phyloP scores from a whole-genome alignment of 2,888 invertebrate species.

The Serrognathus titanus region DNA sequence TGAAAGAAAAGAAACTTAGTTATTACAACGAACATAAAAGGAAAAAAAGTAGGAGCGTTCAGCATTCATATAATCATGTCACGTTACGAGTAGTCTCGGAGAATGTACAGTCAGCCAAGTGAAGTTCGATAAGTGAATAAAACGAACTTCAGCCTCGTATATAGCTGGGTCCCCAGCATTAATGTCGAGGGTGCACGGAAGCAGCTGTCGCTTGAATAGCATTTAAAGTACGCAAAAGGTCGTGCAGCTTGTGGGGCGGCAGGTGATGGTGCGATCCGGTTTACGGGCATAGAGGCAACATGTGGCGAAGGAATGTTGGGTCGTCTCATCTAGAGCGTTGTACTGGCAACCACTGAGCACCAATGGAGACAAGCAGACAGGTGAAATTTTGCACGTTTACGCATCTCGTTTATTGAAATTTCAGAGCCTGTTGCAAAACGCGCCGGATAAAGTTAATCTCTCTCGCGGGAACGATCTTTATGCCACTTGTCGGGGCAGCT shows the following conservation, averaged over 20 bases:
- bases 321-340: not conserved
- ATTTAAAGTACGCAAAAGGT: constrained; percentile 34
- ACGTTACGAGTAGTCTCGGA: constrained; percentile 17
- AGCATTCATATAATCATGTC: constrained; percentile 20
- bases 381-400: constrained; percentile 21
- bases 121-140: constrained; percentile 4
- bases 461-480: no score
- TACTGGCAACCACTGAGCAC: constrained; percentile 18
- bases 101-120: constrained; percentile 21
- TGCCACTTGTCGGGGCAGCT: no score
- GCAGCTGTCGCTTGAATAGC: constrained; percentile 35
- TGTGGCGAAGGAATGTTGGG: constrained; percentile 31
- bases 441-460: no score
- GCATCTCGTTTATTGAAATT: not conserved
- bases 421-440: not conserved
- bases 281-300: constrained; percentile 33
- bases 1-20: not conserved
- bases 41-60: constrained; percentile 6
- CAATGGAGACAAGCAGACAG: constrained; percentile 19
- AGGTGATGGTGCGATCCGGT: constrained; percentile 38
- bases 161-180: not conserved
- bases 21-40: not conserved
- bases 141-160: constrained; percentile 10
- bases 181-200: constrained; percentile 33
- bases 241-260: constrained; percentile 34